phyloP scores from a whole-genome alignment of 2,888 invertebrate genomes.

The Phasia obesa region DNA sequence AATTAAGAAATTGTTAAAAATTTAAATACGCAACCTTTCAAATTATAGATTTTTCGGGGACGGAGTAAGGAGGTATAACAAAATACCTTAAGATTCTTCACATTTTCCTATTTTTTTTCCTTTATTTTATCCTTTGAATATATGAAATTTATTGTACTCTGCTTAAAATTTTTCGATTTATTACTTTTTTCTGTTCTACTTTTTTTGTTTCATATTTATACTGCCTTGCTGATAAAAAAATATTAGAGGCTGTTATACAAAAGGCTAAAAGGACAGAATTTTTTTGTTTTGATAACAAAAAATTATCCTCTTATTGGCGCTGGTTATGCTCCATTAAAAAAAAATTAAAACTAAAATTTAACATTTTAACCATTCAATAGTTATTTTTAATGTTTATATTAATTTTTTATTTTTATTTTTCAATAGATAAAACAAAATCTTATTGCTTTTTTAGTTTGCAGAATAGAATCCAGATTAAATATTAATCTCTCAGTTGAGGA shows the following conservation, averaged over 20 bases:
- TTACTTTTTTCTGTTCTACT: conserved; percentile 3
- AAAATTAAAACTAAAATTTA: neutral
- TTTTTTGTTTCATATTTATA: conserved; percentile 13
- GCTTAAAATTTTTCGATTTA: conserved; percentile 42
- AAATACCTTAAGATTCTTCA: conserved; percentile 69
- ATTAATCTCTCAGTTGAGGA: too few relatives aligned
- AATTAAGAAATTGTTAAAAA: conserved; percentile 63
- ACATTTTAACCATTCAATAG: conserved; percentile 36
- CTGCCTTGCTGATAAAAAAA: conserved; percentile 61
- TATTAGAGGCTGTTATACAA: conserved; percentile 67
- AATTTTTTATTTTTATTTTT: too few relatives aligned
- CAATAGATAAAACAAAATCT: conserved; percentile 21
- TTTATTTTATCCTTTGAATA: conserved; percentile 42
- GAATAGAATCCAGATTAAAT: neutral
- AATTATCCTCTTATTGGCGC: conserved; percentile 57
- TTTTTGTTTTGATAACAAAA: conserved; percentile 47
- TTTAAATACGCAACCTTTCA: conserved; percentile 70
- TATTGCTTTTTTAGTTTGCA: conserved; percentile 50
- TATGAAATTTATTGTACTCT: conserved; percentile 56
- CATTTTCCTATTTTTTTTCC: conserved; percentile 28
- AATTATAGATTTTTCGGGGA: conserved; percentile 82
- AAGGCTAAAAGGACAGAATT: conserved; percentile 63
- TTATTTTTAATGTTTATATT: conserved; percentile 42
- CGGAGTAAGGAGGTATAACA: conserved; percentile 83
- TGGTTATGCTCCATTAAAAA: conserved; percentile 60